Evolutionary conservation across 2,888 invertebrate species (phyloP), one percentile per base, ranked within the genome.

Genomic region (Dryococelus australis): DNA sequence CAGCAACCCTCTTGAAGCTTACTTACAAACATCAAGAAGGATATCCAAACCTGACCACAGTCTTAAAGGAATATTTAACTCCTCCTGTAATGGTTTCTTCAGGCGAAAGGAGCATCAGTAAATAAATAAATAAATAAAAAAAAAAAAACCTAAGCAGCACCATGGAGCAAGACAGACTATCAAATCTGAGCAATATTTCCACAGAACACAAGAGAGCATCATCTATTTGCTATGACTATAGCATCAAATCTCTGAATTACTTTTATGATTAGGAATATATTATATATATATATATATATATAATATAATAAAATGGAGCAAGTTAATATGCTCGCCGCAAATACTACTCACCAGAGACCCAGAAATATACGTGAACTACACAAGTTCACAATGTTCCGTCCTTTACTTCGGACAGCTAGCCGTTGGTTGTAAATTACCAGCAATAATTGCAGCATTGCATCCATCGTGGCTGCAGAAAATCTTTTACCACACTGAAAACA

Each of bases 31-130:
- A 35, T 83, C 27, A 83, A 43, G 83, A 27, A 43, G 2, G 83
- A 83, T 83, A 83, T 43, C 83, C 83, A 83, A 83, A 83, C 27
- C 28, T 83, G 28, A 83, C 83, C 28, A 83, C 27, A 43, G 83
- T 27, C 35, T 24, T 83, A 12, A 83, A 43, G 16, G 26, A n/a
- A n/a, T n/a, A n/a, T n/a, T n/a, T 83, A 28, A 83, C 83, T 35
- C 16, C 26, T 83, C 83, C 83, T 35, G 27, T 83, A 43, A 35
- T 24, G 6, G 83, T 8, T 83, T 12, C 83, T 43, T 83, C 83
- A 83, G 83, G 83, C 28, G 28, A 83, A 83, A 83, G 27, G 10
- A 83, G 27, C 35, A 8, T 83, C 83, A 83, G 83, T 28, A 83
- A 83, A 83, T 43, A n/a, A n/a, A 26, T 20, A 83, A 83, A 83